A percentile compares a stretch with the other conserved stretches of the same genome.
phyloP scores from a whole-genome alignment of 1,140 invertebrate genomes.

The Zaprionus camerounensis region DNA sequence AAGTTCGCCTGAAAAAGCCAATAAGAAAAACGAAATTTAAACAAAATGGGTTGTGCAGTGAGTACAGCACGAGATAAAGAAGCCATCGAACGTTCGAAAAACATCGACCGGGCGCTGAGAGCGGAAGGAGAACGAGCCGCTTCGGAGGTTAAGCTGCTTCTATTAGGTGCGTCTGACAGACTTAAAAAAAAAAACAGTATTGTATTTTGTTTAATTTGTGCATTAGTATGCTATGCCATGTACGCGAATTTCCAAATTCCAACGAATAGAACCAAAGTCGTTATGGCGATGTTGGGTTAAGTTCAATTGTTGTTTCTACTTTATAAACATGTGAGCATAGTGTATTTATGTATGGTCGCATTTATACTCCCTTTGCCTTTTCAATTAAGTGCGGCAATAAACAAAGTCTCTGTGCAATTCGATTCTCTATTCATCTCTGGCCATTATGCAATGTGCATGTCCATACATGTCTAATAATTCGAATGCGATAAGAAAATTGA shows the following conservation, averaged over 20 bases:
- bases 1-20: slow-evolving; percentile 39
- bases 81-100: slow-evolving; percentile 92
- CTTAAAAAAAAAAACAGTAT: neutral
- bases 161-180: slow-evolving; percentile 88
- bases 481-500: slow-evolving; percentile 73
- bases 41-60: slow-evolving; percentile 91
- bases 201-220: slow-evolving; percentile 8
- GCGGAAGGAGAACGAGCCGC: slow-evolving; percentile 93
- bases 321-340: slow-evolving; percentile 1
- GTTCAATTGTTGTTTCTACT: neutral
- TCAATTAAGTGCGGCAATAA: slow-evolving; percentile 21
- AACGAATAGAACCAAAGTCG: neutral
- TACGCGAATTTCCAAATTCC: neutral
- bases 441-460: slow-evolving; percentile 66
- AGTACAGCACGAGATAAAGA: slow-evolving; percentile 93
- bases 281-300: neutral
- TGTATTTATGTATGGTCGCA: neutral
- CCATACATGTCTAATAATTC: slow-evolving; percentile 53
- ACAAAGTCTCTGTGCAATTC: slow-evolving; percentile 17
- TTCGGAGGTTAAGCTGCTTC: slow-evolving; percentile 94
- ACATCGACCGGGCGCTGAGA: slow-evolving; percentile 94
- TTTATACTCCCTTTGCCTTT: slow-evolving; percentile 11
- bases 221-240: slow-evolving; percentile 33
- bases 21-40: slow-evolving; percentile 67
- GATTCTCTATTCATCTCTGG: slow-evolving; percentile 24